A percentile compares a stretch with the other conserved stretches of the same genome.
These are phyloP conservation scores for Typhlomys cinereus DNA, from an alignment of 2,113 vertebrate genomes.

Conservation along the genomic window DNA sequence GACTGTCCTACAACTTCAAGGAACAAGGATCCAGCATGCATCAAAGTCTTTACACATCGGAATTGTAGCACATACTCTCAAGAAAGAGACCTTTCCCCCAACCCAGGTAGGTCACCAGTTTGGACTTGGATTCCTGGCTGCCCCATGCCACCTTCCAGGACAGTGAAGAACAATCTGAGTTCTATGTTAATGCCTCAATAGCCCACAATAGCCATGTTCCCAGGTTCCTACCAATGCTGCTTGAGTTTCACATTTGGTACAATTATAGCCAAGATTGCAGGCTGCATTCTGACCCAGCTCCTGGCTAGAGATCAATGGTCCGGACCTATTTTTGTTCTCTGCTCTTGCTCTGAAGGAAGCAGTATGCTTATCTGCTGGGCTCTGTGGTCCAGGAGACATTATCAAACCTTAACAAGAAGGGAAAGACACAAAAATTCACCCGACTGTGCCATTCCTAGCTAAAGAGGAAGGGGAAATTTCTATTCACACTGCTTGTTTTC, in stretches of 20 bases:
- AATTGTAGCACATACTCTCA: neutral
- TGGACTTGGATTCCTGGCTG: neutral
- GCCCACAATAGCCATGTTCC: neutral
- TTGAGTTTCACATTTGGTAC: neutral
- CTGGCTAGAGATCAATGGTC: neutral
- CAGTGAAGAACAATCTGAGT: neutral
- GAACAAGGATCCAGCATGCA: constrained; percentile 39
- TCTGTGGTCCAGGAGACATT: neutral
- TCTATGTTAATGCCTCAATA: neutral
- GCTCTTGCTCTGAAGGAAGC: neutral
- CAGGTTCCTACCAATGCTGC: neutral
- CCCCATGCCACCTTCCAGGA: neutral
- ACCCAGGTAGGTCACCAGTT: neutral
- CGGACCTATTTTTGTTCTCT: neutral
- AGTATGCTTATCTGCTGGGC: neutral
- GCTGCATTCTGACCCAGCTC: neutral
- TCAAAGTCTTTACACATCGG: neutral
- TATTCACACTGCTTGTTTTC: neutral
- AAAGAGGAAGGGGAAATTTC: neutral
- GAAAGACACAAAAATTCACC: neutral
- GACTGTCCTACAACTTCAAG: constrained; percentile 86
- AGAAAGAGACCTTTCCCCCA: neutral
- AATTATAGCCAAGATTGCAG: neutral
- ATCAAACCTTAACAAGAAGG: neutral
- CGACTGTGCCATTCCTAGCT: neutral